Evolutionary conservation across 92 coral and sea anemone genomes (phyloP).

Genomic region (Phymanthus crucifer): DNA sequence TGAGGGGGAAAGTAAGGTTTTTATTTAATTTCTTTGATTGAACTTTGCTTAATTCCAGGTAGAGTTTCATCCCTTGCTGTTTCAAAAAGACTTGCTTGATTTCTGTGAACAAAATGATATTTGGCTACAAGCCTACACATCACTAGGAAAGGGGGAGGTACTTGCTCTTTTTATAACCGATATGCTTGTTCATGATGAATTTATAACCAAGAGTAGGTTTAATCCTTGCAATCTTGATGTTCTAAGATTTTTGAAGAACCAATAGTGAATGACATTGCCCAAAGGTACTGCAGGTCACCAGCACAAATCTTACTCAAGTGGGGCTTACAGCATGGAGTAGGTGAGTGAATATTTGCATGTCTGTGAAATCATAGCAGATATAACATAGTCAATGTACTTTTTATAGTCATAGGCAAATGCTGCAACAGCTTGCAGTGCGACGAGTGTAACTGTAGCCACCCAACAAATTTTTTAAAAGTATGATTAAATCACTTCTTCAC

Average conservation of each 20-base stretch:
- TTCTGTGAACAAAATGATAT: slow-evolving; percentile 73
- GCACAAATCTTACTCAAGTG: slow-evolving; percentile 82
- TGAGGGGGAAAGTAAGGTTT: background rate
- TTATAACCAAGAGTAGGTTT: too few species aligned
- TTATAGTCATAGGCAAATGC: too few species aligned
- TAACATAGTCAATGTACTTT: too few species aligned
- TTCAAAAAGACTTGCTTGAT: slow-evolving; percentile 71
- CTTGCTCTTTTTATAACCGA: background rate
- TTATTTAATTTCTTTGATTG: background rate
- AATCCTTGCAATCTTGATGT: too few species aligned
- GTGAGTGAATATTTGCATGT: slow-evolving; percentile 27
- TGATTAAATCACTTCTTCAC: too few species aligned
- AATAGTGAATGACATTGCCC: slow-evolving; percentile 51
- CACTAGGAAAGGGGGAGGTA: slow-evolving; percentile 90
- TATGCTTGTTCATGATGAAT: background rate
- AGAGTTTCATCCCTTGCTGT: slow-evolving; percentile 85
- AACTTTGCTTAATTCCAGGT: slow-evolving; percentile 51
- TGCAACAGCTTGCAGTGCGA: too few species aligned
- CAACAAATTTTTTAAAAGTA: too few species aligned
- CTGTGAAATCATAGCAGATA: too few species aligned
- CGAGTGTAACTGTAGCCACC: too few species aligned
- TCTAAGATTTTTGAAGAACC: slow-evolving; percentile 72
- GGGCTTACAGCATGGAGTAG: slow-evolving; percentile 90
- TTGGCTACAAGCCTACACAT: slow-evolving; percentile 81
- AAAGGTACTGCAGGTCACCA: slow-evolving; percentile 56